phyloP scores from a whole-genome alignment of 1,140 invertebrate species.

The Brachionus rubens region DNA sequence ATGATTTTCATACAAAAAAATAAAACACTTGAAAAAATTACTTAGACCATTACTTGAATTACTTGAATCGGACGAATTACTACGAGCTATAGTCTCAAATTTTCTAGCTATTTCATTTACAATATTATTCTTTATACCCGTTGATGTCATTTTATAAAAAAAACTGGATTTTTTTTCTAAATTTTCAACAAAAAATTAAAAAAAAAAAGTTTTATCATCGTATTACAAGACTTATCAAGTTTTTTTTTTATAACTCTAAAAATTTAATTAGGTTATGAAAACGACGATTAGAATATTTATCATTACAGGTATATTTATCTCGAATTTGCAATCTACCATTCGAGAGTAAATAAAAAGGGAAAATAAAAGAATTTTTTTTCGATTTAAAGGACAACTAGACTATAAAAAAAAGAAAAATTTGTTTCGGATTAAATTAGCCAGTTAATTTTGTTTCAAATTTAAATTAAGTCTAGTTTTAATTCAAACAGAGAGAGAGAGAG shows the following conservation, averaged over 20 bases:
- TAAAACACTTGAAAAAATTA: not conserved
- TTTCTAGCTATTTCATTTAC: constrained; percentile 19
- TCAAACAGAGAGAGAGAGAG: no score
- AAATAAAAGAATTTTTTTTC: not conserved
- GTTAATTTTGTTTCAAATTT: not conserved
- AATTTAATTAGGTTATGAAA: constrained; percentile 11
- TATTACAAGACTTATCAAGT: constrained; percentile 11
- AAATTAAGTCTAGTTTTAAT: constrained; percentile 29
- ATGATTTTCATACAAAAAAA: not conserved
- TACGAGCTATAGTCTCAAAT: constrained; percentile 16
- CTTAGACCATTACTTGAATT: not conserved
- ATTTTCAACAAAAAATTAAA: no score
- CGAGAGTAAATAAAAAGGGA: constrained; percentile 27
- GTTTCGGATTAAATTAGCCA: constrained; percentile 38
- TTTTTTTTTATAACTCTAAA: constrained; percentile 1
- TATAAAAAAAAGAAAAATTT: constrained; percentile 17
- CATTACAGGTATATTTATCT: constrained; percentile 10
- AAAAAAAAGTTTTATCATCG: constrained; percentile 12
- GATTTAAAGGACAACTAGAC: constrained; percentile 42
- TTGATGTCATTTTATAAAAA: not conserved
- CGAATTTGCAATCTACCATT: constrained; percentile 14
- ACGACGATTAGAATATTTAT: not conserved
- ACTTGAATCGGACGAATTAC: constrained; percentile 21
- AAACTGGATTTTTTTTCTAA: no score
- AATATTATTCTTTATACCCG: constrained; percentile 6